Evolutionary conservation across 2,888 invertebrate genomes (phyloP), one percentile per base, ranked within the genome.

Genomic region (Yponomeuta cagnagella): DNA sequence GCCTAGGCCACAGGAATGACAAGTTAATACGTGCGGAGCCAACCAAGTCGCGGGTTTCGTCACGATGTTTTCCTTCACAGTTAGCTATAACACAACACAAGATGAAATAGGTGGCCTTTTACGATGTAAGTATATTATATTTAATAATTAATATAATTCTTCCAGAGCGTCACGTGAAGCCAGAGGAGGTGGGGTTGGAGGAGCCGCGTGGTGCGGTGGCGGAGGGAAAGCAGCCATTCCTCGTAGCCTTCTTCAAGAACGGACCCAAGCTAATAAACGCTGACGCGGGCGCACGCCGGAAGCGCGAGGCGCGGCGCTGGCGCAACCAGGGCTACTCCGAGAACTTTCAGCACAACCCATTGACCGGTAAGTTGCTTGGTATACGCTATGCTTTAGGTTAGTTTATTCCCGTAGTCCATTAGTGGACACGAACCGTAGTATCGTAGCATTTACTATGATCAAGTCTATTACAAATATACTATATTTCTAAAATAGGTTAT

Each of bases 211-310:
- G 95, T 1, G 79, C 80, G 1, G 75, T 82, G 1, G 79, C 81
- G 0, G 96, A 96, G 78, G 96, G 97, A 74, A 96, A 95, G 77
- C 97, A 98, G 81, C 97, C 98, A 0, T 98, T 98, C 84, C 94
- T 98, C 94, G 98, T 98, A 10, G 97, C 97, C 0, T 98, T 97
- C 85, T 95, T 97, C 82, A 96, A 96, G 82, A 95, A 93, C 72
- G 93, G 93, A 0, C 93, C 93, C 0, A 90, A 89, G 73, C 86
- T 93, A n/a, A n/a, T n/a, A n/a, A n/a, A n/a, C n/a, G 85, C 93
- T 2, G 94, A 94, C 77, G 88, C 89, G 0, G 90, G 93, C 74
- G 91, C 94, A 73, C 87, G 94, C 76, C 88, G 94, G 76, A 93
- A 94, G 82, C 93, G 86, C 72, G 94, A 88, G 85, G 94, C 91